Evolutionary conservation across 1,140 invertebrate species (phyloP), one percentile per base, ranked within the genome.

Genomic region (Acromyrmex echinatior): DNA sequence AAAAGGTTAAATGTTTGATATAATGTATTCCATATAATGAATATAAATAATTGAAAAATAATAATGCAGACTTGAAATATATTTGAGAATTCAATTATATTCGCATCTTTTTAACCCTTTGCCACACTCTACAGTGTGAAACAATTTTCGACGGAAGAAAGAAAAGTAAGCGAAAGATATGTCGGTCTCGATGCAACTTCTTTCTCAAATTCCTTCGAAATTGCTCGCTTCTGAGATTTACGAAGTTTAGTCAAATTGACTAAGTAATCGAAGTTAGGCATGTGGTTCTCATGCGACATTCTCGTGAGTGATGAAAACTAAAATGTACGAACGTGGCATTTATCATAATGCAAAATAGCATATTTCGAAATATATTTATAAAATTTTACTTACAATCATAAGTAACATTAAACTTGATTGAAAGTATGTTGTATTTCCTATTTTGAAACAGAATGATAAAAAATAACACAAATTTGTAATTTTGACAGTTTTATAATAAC

Each of bases 141-240:
- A 7, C 56, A 63, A 84, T 74, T 74, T 45, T 84, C 68, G 35
- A 12, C n/a, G 16, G 18, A 74, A 9, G 10, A 35, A 84, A 60
- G 39, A 84, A 76, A 84, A 74, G n/a, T 63, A 51, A 25, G 25
- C n/a, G 25, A 60, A 28, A 71, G 18, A n/a, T 45, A 35, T 62
- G 31, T 39, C 25, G n/a, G 65, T 49, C 18, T 16, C 39, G 5
- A 56, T 31, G 70, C 70, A 84, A 65, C 58, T 87, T 73, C 65
- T 87, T 81, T 90, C 56, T 84, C 65, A 65, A 74, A 74, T 45
- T 90, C 25, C n/a, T 71, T 82, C 39, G 60, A 74, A 84, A 89
- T 90, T 90, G 85, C 88, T 89, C 70, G 58, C 78, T 78, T 77
- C 31, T 56, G 53, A 58, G 78, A 89, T 90, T 89, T 49, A 58